Percentiles rank a stretch among this genome's conserved stretches.
These are phyloP conservation scores for Rhea americana DNA, from an alignment of 2,113 vertebrate species.

Conservation along the genomic window DNA sequence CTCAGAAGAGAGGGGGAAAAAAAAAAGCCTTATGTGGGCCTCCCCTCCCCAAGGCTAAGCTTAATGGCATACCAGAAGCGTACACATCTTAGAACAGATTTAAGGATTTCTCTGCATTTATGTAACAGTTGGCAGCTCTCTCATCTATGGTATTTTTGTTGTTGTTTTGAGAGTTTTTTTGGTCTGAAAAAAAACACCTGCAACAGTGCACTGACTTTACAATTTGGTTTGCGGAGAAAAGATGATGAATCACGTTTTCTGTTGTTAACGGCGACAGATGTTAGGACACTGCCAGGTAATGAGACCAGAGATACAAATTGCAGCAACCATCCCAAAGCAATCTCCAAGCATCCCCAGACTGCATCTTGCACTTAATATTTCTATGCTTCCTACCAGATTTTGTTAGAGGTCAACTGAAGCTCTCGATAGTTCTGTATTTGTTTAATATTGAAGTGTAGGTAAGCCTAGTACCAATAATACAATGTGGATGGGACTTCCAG, in stretches of 20 bases:
- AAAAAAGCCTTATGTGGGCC: not conserved
- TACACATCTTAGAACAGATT: constrained; percentile 20
- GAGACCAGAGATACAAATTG: not conserved
- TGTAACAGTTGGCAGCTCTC: not conserved
- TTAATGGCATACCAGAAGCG: not conserved
- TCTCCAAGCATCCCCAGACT: not conserved
- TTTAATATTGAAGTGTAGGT: not conserved
- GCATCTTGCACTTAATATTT: not conserved
- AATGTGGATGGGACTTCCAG: not conserved
- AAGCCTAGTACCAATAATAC: not conserved
- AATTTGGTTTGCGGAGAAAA: not conserved
- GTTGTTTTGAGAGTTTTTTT: not conserved
- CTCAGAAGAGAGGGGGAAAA: not conserved
- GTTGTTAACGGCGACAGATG: not conserved
- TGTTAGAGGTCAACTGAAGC: not conserved
- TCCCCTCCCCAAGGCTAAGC: not conserved
- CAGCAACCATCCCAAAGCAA: not conserved
- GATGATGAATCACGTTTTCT: not conserved
- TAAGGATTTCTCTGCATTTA: constrained; percentile 42
- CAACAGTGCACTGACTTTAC: not conserved
- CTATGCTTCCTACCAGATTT: not conserved
- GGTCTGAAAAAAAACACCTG: not conserved
- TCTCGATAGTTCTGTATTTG: not conserved
- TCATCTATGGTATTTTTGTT: not conserved
- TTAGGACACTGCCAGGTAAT: not conserved